These are phyloP conservation scores for Pristionchus exspectatus DNA, from an alignment of 2,888 invertebrate species.

Conservation along the genomic window DNA sequence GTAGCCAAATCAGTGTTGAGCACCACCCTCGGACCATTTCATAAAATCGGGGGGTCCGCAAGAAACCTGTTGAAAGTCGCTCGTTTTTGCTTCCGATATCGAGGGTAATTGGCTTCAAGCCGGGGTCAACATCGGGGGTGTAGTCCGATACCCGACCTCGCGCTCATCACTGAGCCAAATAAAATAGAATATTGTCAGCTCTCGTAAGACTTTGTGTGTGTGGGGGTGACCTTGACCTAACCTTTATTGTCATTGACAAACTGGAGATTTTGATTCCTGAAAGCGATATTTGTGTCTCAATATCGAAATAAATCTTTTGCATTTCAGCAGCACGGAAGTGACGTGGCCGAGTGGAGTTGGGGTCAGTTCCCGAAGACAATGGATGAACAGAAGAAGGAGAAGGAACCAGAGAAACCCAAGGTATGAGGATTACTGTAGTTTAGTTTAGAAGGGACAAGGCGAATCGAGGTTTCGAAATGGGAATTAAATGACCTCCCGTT, in stretches of 20 bases:
- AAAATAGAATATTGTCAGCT: too few species aligned
- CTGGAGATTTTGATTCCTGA: slow-evolving; percentile 81
- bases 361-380: slow-evolving; percentile 79
- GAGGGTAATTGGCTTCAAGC: too few species aligned
- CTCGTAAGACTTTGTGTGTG: too few species aligned
- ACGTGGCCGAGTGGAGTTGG: slow-evolving; percentile 80
- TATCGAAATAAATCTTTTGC: neutral
- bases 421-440: slow-evolving; percentile 9
- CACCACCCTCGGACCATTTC: too few species aligned
- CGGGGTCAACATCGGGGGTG: too few species aligned
- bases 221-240: too few species aligned
- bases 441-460: neutral
- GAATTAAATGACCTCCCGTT: neutral
- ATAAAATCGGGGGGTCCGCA: too few species aligned
- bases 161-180: too few species aligned
- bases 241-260: too few species aligned
- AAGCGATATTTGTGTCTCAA: slow-evolving; percentile 85
- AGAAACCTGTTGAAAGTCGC: slow-evolving; percentile 1
- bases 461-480: neutral
- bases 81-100: too few species aligned
- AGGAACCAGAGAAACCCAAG: slow-evolving; percentile 55
- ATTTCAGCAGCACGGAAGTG: slow-evolving; percentile 63
- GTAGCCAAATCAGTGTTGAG: neutral
- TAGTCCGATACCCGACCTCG: too few species aligned
- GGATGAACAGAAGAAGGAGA: slow-evolving; percentile 57